Evolutionary conservation across 1,140 invertebrate genomes (phyloP), one percentile per base, ranked within the genome.

Genomic region (Eupristina koningsbergeri): DNA sequence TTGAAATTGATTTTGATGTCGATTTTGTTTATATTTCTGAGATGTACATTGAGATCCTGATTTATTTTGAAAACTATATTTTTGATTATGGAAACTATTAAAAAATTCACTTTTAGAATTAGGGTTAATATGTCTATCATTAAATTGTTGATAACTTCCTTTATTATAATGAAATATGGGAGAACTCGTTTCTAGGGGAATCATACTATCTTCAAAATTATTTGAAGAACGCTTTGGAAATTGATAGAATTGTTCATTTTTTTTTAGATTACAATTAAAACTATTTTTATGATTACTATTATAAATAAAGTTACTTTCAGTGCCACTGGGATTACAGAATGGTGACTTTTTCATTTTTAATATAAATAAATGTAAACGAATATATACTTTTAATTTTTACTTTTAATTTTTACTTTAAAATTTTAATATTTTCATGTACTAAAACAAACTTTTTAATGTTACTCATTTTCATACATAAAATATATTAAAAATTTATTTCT

Each of bases 321-420:
- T n/a, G 26, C 11, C 34, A 0, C 39, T 45, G 6, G 64, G 53
- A 3, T 64, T 79, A 36, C 63, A 79, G 17, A 79, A 34, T 39
- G 82, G 82, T 47, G 82, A 79, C 11, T 67, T 77, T 19, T 84
- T 79, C 67, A 73, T 84, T 36, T 73, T 79, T 11, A 11, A n/a
- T n/a, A 17, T 19, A 50, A 36, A 73, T n/a, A 0, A 73, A 13
- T 26, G 26, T 3, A 26, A 58, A 58, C 22, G 26, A 58, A 58
- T 9, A 22, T 58, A 58, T 58, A 58, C n/a, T n/a, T n/a, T n/a
- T n/a, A n/a, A n/a, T n/a, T n/a, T n/a, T n/a, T n/a, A n/a, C n/a
- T n/a, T n/a, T n/a, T n/a, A n/a, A n/a, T n/a, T n/a, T n/a, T n/a
- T n/a, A n/a, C n/a, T n/a, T n/a, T n/a, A n/a, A n/a, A n/a, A n/a